phyloP scores from a whole-genome alignment of 2,888 invertebrate genomes.

The Teinopalpus imperialis region DNA sequence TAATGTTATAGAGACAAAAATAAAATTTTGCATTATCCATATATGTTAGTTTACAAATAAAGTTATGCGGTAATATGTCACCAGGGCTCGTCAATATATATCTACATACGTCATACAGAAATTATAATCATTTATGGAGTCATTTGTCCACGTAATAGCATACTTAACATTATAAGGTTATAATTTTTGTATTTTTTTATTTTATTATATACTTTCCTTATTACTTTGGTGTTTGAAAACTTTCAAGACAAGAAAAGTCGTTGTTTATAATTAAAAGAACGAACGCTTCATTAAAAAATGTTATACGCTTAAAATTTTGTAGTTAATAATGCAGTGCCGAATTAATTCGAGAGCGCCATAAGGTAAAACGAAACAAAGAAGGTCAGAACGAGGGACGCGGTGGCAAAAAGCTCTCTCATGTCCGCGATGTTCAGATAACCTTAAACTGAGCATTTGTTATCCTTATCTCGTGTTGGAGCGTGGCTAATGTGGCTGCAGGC shows the following conservation, averaged over 20 bases:
- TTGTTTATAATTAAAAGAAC: background rate
- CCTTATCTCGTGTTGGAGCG: conserved; percentile 76
- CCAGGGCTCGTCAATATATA: background rate
- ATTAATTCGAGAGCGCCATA: conserved; percentile 22
- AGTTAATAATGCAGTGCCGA: conserved; percentile 8
- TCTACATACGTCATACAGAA: no score
- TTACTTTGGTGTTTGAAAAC: no score
- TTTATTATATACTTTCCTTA: no score
- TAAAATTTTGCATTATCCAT: conserved; percentile 9
- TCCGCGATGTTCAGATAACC: conserved; percentile 79
- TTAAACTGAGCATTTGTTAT: conserved; percentile 82
- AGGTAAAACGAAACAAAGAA: conserved; percentile 50
- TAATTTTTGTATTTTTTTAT: no score
- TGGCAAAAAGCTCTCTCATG: conserved; percentile 81
- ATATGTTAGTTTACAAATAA: conserved; percentile 6
- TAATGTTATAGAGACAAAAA: conserved; percentile 5
- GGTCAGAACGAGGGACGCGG: conserved; percentile 64
- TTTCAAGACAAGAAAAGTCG: no score
- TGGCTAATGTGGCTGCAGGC: conserved; percentile 78
- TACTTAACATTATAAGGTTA: no score
- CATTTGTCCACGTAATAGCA: no score
- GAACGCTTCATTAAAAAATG: background rate
- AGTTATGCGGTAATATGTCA: conserved; percentile 3
- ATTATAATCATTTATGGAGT: no score
- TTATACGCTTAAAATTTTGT: background rate